Conservation (phyloP, 1,140 invertebrate species). For the Drosophila kurseongensis region DNA sequence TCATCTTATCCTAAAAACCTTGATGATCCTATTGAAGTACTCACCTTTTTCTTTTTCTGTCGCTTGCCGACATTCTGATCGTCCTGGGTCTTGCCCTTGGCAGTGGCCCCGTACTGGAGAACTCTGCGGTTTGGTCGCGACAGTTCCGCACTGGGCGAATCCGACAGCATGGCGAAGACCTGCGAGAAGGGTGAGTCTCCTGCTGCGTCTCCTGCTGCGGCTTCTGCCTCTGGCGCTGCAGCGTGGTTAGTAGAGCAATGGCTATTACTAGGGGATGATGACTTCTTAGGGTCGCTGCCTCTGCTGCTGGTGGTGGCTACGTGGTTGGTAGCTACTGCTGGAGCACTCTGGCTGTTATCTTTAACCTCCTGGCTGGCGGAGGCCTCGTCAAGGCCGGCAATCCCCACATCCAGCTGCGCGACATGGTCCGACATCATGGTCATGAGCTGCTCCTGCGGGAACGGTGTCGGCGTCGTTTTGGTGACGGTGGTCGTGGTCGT, state of each 20-base stretch:
- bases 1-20: too few relatives aligned
- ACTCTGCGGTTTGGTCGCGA: constrained; percentile 24
- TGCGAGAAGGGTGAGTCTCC: constrained; percentile 16
- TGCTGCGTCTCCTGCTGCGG: neutral
- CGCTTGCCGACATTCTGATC: constrained; percentile 76
- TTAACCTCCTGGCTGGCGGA: neutral
- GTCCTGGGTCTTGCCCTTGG: constrained; percentile 75
- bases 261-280: constrained; percentile 27
- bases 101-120: constrained; percentile 47
- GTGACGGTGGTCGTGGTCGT: constrained; percentile 79
- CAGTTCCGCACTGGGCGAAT: constrained; percentile 17
- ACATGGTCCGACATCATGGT: constrained; percentile 66
- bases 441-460: constrained; percentile 56
- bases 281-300: constrained; percentile 12
- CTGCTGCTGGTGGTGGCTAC: constrained; percentile 4
- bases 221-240: neutral
- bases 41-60: constrained; percentile 79
- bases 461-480: constrained; percentile 76
- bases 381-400: neutral
- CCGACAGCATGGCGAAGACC: constrained; percentile 18
- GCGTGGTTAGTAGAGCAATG: constrained; percentile 14
- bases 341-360: neutral
- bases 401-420: neutral
- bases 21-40: neutral
- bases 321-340: constrained; percentile 11